A percentile compares a stretch with the other conserved stretches of the same genome.
These are phyloP conservation scores for Camptogramma bilineatum DNA, from an alignment of 2,888 invertebrate species.

Conservation along the genomic window DNA sequence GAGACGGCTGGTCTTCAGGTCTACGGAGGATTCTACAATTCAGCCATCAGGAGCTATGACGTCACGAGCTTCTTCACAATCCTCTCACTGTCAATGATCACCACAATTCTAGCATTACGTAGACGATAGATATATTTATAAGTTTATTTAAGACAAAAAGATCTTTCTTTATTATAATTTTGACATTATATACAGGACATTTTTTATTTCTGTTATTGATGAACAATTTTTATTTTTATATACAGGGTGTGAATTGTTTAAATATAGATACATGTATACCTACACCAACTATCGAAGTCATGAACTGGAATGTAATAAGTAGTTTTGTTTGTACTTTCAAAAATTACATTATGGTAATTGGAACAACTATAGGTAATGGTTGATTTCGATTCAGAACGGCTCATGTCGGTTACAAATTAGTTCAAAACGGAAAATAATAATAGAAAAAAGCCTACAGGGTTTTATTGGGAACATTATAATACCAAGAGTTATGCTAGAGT, in stretches of 20 bases:
- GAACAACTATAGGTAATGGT: too few relatives aligned
- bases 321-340: too few relatives aligned
- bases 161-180: neutral
- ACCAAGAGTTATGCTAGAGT: too few relatives aligned
- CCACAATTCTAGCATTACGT: constrained; percentile 60
- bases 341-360: too few relatives aligned
- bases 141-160: neutral
- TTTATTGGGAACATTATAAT: too few relatives aligned
- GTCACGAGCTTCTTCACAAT: constrained; percentile 67
- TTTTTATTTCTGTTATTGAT: neutral
- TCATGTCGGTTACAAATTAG: too few relatives aligned
- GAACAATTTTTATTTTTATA: neutral
- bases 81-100: constrained; percentile 62
- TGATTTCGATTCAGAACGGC: too few relatives aligned
- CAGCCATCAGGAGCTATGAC: constrained; percentile 69
- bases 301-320: too few relatives aligned
- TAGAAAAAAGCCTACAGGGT: too few relatives aligned
- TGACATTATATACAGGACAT: neutral
- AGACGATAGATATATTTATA: constrained; percentile 46
- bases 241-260: neutral
- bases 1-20: constrained; percentile 95
- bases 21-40: constrained; percentile 93
- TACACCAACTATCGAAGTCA: too few relatives aligned
- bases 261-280: neutral
- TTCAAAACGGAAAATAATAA: too few relatives aligned